Percentiles rank a stretch among this genome's conserved stretches.
Evolutionary conservation across 2,888 invertebrate species (phyloP).

Genomic region (Eubasilissa splendida): DNA sequence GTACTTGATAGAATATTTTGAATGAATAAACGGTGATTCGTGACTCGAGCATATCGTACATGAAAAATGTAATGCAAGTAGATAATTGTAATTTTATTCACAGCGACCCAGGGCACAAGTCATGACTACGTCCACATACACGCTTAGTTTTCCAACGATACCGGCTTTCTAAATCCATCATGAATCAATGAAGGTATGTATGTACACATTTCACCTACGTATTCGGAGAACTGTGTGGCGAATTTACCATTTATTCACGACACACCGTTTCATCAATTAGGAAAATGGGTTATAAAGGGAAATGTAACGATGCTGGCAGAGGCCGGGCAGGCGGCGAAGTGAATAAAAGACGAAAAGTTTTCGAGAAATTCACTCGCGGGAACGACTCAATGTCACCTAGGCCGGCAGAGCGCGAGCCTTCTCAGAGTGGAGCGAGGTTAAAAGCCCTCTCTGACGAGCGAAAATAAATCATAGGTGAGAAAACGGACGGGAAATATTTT

Average conservation of each 20-base stretch:
- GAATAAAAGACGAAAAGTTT: background rate
- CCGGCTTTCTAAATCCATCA: slow-evolving; percentile 21
- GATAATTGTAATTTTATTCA: background rate
- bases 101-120: background rate
- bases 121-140: slow-evolving; percentile 8
- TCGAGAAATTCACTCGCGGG: background rate
- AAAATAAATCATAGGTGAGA: slow-evolving; percentile 4
- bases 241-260: background rate
- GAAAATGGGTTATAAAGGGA: background rate
- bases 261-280: background rate
- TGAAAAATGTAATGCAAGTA: too few species aligned
- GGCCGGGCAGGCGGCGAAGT: too few species aligned
- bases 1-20: too few species aligned
- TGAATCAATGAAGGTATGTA: background rate
- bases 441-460: background rate
- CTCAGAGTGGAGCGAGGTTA: slow-evolving; percentile 12
- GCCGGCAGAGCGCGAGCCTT: slow-evolving; percentile 1
- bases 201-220: slow-evolving; percentile 1
- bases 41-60: too few species aligned
- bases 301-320: too few species aligned
- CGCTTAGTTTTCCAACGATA: background rate
- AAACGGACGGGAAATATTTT: background rate
- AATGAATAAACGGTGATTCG: too few species aligned
- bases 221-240: background rate
- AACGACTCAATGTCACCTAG: background rate